These are phyloP conservation scores for Eleutherodactylus coqui DNA, from an alignment of 2,797 vertebrate species.

Conservation along the genomic window DNA sequence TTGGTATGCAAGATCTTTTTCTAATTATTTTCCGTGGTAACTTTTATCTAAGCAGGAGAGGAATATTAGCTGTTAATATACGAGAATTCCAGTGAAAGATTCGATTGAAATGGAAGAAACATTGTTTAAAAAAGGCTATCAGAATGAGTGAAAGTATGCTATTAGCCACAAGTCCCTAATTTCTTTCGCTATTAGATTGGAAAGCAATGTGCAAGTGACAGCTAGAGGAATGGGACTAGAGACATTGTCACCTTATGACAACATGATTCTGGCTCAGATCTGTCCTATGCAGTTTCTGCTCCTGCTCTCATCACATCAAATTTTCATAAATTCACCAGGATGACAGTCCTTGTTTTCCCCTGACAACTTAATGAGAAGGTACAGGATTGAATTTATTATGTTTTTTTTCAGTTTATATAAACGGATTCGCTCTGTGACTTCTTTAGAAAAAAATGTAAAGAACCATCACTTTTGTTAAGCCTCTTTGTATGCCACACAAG, in stretches of 20 bases:
- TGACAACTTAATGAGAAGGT: constrained; percentile 56
- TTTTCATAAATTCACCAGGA: constrained; percentile 5
- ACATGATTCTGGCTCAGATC: constrained; percentile 61
- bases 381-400: constrained; percentile 62
- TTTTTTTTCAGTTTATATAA: constrained; percentile 60
- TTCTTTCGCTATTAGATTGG: constrained; percentile 51
- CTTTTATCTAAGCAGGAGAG: not conserved
- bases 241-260: constrained; percentile 63
- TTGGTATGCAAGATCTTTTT: not conserved
- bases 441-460: constrained; percentile 6
- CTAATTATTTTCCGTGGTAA: not conserved
- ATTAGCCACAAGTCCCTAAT: constrained; percentile 53
- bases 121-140: not conserved
- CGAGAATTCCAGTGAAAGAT: not conserved
- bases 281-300: constrained; percentile 54
- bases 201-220: constrained; percentile 58
- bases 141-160: constrained; percentile 1
- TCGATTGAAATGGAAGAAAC: not conserved
- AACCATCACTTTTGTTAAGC: constrained; percentile 21
- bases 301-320: constrained; percentile 59
- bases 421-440: constrained; percentile 35
- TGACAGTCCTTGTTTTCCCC: constrained; percentile 49
- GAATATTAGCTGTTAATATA: not conserved
- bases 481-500: not conserved
- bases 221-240: constrained; percentile 51